Conservation (phyloP, 2,797 vertebrate genomes). For the Diglossa cyanea region DNA sequence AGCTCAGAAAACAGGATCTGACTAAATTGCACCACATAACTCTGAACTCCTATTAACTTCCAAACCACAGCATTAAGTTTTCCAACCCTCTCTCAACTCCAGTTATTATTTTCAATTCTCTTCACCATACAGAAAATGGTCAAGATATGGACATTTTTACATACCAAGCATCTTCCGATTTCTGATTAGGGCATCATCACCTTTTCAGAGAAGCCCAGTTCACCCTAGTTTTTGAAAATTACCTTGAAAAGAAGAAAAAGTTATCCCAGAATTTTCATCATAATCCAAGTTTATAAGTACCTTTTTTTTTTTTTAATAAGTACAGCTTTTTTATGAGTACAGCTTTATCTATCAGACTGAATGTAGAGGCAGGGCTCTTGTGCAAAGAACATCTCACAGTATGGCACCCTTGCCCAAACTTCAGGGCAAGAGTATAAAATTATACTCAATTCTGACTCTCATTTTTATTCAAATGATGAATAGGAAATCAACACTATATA, state of each 20-base stretch:
- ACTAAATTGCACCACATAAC: background rate
- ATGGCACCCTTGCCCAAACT: background rate
- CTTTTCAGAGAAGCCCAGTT: background rate
- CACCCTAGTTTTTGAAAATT: background rate
- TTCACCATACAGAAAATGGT: background rate
- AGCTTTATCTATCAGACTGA: background rate
- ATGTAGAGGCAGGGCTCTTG: background rate
- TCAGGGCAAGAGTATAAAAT: background rate
- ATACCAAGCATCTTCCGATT: background rate
- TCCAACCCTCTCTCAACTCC: background rate
- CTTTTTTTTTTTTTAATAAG: background rate
- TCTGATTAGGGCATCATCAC: background rate
- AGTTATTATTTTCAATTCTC: background rate
- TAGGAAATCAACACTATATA: background rate
- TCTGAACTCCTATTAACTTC: background rate
- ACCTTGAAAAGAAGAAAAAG: background rate
- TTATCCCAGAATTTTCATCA: background rate
- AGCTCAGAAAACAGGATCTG: background rate
- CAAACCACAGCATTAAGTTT: background rate
- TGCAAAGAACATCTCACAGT: background rate
- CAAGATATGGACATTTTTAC: background rate
- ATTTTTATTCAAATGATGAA: constrained; percentile 18
- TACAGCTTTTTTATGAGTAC: background rate
- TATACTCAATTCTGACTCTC: background rate
- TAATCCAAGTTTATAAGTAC: background rate